A percentile compares a stretch with the other conserved stretches of the same genome.
phyloP scores from a whole-genome alignment of 2,888 invertebrate genomes.

The Aelia acuminata region DNA sequence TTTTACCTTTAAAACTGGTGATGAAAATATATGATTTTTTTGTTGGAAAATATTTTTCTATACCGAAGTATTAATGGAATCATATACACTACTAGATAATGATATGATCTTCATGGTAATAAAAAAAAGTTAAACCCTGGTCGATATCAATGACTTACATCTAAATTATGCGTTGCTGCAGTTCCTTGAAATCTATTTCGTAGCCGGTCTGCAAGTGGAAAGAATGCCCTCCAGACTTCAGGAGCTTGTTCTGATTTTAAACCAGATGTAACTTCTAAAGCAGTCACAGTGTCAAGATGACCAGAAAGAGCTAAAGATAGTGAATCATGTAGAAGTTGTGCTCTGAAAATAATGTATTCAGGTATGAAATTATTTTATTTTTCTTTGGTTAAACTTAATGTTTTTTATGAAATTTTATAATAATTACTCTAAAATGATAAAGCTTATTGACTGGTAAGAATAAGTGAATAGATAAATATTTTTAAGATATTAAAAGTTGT shows the following conservation, averaged over 20 bases:
- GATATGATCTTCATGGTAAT: neutral
- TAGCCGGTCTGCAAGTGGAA: constrained; percentile 86
- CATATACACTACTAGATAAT: neutral
- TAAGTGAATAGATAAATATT: no score
- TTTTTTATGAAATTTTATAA: neutral
- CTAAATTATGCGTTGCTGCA: constrained; percentile 78
- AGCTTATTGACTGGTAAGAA: no score
- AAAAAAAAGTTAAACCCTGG: neutral
- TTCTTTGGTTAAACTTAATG: neutral
- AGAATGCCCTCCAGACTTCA: constrained; percentile 87
- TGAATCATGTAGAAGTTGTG: constrained; percentile 83
- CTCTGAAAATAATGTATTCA: constrained; percentile 70
- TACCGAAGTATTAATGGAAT: neutral
- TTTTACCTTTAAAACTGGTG: neutral
- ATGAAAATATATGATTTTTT: neutral
- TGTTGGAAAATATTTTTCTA: no score
- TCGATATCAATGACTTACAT: constrained; percentile 72
- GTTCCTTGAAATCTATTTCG: constrained; percentile 79
- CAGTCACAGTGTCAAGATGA: constrained; percentile 81
- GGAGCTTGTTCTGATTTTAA: constrained; percentile 81
- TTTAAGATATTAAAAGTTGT: no score
- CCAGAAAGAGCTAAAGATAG: constrained; percentile 86
- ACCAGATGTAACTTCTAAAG: constrained; percentile 85
- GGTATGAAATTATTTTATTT: constrained; percentile 69
- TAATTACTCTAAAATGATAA: no score